Evolutionary conservation across 1,140 invertebrate genomes (phyloP).

Genomic region (Polypedilum pembai): DNA sequence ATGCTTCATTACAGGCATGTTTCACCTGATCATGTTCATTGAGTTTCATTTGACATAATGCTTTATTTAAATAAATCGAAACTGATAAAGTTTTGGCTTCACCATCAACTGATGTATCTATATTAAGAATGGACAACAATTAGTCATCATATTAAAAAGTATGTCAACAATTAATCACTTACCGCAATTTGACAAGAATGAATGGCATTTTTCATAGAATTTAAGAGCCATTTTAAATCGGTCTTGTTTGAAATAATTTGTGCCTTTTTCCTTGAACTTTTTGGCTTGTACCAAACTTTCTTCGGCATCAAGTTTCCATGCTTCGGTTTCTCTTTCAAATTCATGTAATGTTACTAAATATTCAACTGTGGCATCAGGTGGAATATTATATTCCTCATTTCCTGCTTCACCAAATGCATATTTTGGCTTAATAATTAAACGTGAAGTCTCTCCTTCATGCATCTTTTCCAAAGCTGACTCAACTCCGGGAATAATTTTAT

Average conservation of each 20-base stretch:
- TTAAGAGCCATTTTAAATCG: constrained; percentile 76
- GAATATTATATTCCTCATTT: constrained; percentile 64
- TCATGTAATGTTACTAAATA: constrained; percentile 74
- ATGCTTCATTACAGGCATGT: constrained; percentile 54
- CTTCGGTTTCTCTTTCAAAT: constrained; percentile 76
- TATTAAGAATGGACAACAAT: constrained; percentile 37
- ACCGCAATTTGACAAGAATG: constrained; percentile 42
- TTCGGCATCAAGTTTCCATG: constrained; percentile 69
- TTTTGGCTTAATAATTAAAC: constrained; percentile 64
- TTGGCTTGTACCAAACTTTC: constrained; percentile 77
- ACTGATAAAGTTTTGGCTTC: constrained; percentile 58
- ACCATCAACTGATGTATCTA: constrained; percentile 36
- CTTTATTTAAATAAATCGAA: constrained; percentile 73
- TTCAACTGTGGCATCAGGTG: constrained; percentile 67
- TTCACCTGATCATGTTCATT: constrained; percentile 66
- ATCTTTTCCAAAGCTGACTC: constrained; percentile 81
- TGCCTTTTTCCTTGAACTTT: constrained; percentile 84
- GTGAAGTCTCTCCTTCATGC: constrained; percentile 70
- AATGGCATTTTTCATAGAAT: constrained; percentile 72
- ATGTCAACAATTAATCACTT: constrained; percentile 26
- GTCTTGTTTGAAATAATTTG: constrained; percentile 75
- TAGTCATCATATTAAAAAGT: neutral
- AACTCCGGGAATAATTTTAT: constrained; percentile 69
- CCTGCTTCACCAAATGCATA: constrained; percentile 76
- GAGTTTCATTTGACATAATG: constrained; percentile 77